These are phyloP conservation scores for Artibeus jamaicensis DNA, from an alignment of 2,797 vertebrate genomes.

Conservation along the genomic window DNA sequence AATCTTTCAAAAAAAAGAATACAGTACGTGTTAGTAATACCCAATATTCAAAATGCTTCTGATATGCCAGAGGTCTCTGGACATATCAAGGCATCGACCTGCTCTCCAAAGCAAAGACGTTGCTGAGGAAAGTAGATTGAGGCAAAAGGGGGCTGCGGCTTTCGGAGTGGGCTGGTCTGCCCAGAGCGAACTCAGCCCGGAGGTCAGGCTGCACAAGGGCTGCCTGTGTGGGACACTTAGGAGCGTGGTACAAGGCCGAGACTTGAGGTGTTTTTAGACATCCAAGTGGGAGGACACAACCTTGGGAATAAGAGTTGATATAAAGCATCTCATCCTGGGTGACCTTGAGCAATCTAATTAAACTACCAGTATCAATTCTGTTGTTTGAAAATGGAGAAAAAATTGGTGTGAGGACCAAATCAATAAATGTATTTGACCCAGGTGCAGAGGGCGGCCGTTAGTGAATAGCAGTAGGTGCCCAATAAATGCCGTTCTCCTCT, in stretches of 20 bases:
- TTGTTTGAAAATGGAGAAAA: slow-evolving; percentile 10
- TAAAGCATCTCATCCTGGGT: neutral
- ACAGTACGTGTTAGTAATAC: neutral
- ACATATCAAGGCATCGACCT: neutral
- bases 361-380: neutral
- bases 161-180: neutral
- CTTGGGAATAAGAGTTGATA: neutral
- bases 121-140: neutral
- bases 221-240: neutral
- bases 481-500: neutral
- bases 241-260: neutral
- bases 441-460: neutral
- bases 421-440: neutral
- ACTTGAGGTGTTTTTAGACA: neutral
- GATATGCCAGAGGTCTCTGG: neutral
- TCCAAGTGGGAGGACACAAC: neutral
- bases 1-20: too few species aligned
- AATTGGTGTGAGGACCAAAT: neutral
- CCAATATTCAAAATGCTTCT: neutral
- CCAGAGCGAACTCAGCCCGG: neutral
- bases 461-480: neutral
- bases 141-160: neutral
- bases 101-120: neutral
- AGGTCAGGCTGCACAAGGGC: neutral
- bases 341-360: neutral